These are phyloP conservation scores for Allobates femoralis DNA, from an alignment of 2,797 vertebrate species.

Conservation along the genomic window DNA sequence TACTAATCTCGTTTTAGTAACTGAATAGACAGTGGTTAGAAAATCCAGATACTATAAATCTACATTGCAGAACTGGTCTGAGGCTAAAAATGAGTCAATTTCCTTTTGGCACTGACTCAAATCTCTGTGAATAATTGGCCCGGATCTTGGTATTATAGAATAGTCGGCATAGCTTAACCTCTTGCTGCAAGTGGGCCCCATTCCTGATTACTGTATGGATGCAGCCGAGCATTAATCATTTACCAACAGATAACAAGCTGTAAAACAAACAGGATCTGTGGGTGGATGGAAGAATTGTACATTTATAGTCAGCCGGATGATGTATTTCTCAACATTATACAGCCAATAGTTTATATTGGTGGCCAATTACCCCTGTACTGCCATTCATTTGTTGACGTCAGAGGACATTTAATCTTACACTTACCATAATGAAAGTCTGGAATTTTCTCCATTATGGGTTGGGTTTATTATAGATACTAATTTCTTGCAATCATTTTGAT, in stretches of 20 bases:
- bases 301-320: neutral
- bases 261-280: conserved; percentile 28
- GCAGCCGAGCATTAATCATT: conserved; percentile 44
- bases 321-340: conserved; percentile 7
- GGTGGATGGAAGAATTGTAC: neutral
- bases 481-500: neutral
- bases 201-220: conserved; percentile 48
- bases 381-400: conserved; percentile 19
- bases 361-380: neutral
- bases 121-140: conserved; percentile 57
- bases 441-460: conserved; percentile 32
- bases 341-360: conserved; percentile 11
- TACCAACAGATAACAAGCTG: conserved; percentile 50
- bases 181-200: conserved; percentile 43
- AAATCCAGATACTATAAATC: neutral
- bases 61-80: conserved; percentile 27
- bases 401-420: neutral
- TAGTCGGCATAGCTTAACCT: conserved; percentile 52
- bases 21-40: neutral
- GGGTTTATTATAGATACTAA: neutral
- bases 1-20: neutral
- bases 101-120: conserved; percentile 45
- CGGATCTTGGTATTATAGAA: conserved; percentile 50
- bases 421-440: neutral
- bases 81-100: conserved; percentile 52